Conservation (phyloP, 2,113 vertebrate species). For the Sebastes fasciatus region DNA sequence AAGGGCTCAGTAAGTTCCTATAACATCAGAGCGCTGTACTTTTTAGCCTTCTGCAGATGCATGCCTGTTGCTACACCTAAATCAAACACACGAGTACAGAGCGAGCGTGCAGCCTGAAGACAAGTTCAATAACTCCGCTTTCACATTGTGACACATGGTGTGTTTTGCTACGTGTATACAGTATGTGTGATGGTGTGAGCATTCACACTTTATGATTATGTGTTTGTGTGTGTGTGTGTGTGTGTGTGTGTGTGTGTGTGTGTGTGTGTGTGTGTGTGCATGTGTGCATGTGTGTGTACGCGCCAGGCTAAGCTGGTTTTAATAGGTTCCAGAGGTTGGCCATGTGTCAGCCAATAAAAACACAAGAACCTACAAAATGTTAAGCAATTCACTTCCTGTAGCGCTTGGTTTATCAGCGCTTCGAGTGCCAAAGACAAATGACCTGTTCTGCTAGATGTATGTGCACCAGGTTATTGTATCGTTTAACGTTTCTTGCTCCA, state of each 20-base stretch:
- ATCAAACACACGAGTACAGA: background rate
- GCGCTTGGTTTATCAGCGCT: conserved; percentile 44
- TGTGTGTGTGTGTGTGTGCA: conserved; percentile 4
- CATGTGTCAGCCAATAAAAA: conserved; percentile 80
- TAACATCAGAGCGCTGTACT: background rate
- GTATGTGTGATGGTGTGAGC: conserved; percentile 26
- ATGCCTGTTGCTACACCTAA: background rate
- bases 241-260: conserved; percentile 3
- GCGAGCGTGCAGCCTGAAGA: too few relatives aligned
- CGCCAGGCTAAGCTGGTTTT: conserved; percentile 54
- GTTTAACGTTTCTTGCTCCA: background rate
- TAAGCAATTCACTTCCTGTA: conserved; percentile 74
- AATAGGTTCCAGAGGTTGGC: conserved; percentile 80
- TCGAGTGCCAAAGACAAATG: conserved; percentile 27
- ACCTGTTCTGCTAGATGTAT: conserved; percentile 54
- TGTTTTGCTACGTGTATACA: conserved; percentile 24
- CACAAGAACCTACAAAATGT: conserved; percentile 64
- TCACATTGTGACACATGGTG: conserved; percentile 6
- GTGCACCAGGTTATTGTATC: conserved; percentile 26
- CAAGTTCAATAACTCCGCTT: background rate
- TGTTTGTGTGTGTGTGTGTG: conserved; percentile 3
- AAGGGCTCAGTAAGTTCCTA: background rate
- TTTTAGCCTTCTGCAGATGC: background rate
- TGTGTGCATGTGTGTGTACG: conserved; percentile 1
- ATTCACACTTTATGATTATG: conserved; percentile 15